Base-by-base conservation (phyloP, 2,888 invertebrate species). In the Lithophane leautieri region DNA sequence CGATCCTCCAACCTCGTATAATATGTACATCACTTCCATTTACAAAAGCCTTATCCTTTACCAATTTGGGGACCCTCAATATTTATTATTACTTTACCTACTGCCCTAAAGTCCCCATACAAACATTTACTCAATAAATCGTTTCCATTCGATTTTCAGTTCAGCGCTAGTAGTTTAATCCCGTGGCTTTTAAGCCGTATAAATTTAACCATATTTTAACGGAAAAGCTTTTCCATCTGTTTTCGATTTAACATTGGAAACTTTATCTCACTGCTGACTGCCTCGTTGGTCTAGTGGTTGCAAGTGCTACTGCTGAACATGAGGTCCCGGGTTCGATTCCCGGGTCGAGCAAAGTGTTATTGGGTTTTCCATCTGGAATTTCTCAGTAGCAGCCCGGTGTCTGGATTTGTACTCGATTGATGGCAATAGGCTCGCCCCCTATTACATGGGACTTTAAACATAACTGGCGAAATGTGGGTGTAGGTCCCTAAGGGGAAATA, bases 251-350 rank as follows among this genome's bases (percentile, higher is more conserved):
- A 40, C 60, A 50, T 52, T 16, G 25, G 34, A 22, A 50, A 72
- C 2, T 75, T 60, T n/a, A 76, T n/a, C 93, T 92, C 87, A 95
- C 96, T 85, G 92, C 90, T 19, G 6, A 34, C 6, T 34, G 34
- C 34, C 34, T 34, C 34, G 4, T 34, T 34, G 34, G 34, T 34
- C 4, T 34, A 34, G 34, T 34, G 34, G 34, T 34, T 6, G 34
- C 34, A 34, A 34, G 34, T 34, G 34, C 34, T 34, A 34, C 34
- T 34, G 34, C 6, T 34, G 34, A 34, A 6, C 34, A 34, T 34
- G 34, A 34, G 6, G 34, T 34, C 34, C 34, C 34, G 34, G 34
- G 34, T 34, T 34, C 34, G 34, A 34, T 34, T 34, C 34, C 34
- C 4, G 34, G 34, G 4, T 34, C 34, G 34, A 34, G 34, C 34